phyloP scores from a whole-genome alignment of 2,888 invertebrate genomes.

The Phragmatobia fuliginosa region DNA sequence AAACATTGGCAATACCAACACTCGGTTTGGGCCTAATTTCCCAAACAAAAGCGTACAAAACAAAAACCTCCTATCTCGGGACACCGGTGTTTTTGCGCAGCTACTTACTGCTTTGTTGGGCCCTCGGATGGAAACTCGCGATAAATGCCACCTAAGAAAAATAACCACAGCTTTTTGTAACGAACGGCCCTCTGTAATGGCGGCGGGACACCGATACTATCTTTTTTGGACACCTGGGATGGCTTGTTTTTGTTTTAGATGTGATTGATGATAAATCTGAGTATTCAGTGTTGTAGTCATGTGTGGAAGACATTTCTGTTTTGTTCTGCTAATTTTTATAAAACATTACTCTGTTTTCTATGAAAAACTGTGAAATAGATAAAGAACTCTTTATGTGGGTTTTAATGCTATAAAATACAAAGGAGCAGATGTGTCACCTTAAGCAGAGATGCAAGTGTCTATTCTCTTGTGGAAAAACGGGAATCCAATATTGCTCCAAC shows the following conservation, averaged over 20 bases:
- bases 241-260: slow-evolving; percentile 35
- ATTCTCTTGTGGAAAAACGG: no score
- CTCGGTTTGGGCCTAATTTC: slow-evolving; percentile 20
- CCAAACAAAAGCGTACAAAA: slow-evolving; percentile 36
- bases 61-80: slow-evolving; percentile 51
- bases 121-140: slow-evolving; percentile 50
- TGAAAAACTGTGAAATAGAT: background rate
- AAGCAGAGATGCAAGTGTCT: no score
- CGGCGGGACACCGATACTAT: slow-evolving; percentile 40
- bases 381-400: background rate
- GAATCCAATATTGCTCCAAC: no score
- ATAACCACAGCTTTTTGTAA: slow-evolving; percentile 52
- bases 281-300: background rate
- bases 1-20: slow-evolving; percentile 18
- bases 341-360: background rate
- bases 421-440: no score
- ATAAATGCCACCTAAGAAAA: slow-evolving; percentile 57
- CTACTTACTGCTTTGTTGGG: slow-evolving; percentile 56
- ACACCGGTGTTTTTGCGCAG: slow-evolving; percentile 57
- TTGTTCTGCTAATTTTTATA: background rate
- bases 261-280: slow-evolving; percentile 40
- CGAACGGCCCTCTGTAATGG: slow-evolving; percentile 48
- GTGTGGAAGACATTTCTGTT: background rate
- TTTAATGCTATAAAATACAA: no score
- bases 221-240: slow-evolving; percentile 52